Conservation (phyloP, 2,113 vertebrate species). For the Nothocercus julius region DNA sequence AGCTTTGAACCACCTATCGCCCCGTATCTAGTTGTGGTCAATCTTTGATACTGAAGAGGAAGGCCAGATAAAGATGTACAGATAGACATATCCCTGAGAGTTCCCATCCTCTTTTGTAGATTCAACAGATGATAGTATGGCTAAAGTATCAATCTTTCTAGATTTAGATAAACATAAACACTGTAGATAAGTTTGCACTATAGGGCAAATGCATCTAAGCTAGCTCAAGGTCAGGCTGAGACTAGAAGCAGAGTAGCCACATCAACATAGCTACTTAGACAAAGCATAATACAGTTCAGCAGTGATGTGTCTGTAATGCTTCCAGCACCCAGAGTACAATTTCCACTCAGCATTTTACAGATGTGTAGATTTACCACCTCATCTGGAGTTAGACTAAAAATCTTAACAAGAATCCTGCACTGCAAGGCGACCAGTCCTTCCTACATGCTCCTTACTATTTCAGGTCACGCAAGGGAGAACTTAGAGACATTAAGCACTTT, state of each 20-base stretch:
- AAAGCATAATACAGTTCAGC: conserved; percentile 49
- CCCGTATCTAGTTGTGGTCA: not conserved
- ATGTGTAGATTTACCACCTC: conserved; percentile 36
- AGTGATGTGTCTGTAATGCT: not conserved
- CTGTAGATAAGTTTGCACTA: not conserved
- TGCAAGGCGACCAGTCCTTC: not conserved
- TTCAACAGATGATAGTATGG: not conserved
- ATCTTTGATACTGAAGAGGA: not conserved
- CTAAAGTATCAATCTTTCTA: not conserved
- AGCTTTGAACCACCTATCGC: not conserved
- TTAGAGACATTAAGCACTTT: not conserved
- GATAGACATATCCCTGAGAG: not conserved
- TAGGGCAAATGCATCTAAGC: not conserved
- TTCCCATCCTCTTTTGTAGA: not conserved
- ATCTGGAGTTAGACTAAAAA: conserved; percentile 45
- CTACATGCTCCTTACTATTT: conserved; percentile 20
- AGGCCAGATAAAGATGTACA: not conserved
- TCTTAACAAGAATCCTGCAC: conserved; percentile 23
- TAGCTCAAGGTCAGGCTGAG: not conserved
- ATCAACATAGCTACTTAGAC: conserved; percentile 7
- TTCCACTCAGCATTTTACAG: conserved; percentile 13
- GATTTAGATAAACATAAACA: not conserved
- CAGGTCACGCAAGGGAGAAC: conserved; percentile 31
- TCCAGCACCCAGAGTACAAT: not conserved
- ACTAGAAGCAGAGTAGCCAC: not conserved